phyloP scores from a whole-genome alignment of 2,113 vertebrate genomes.

The Rhinoptilus africanus region DNA sequence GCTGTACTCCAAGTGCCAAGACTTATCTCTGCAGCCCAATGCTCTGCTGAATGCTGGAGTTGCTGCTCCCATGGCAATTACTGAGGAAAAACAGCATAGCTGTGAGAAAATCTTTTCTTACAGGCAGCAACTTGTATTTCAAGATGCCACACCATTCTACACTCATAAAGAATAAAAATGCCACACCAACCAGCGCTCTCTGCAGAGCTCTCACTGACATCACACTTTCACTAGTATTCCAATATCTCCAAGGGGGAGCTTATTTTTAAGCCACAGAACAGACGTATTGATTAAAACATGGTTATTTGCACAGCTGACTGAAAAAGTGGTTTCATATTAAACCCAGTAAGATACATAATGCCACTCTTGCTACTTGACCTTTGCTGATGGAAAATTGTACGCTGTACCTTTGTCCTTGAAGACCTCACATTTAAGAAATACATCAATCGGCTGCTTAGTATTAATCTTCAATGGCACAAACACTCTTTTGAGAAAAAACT shows the following conservation, averaged over 20 bases:
- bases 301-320: conserved; percentile 35
- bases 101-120: not conserved
- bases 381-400: not conserved
- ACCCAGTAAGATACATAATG: not conserved
- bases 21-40: not conserved
- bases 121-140: not conserved
- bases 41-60: not conserved
- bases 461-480: not conserved
- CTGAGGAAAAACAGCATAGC: not conserved
- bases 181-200: fast-evolving
- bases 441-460: not conserved
- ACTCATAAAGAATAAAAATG: not conserved
- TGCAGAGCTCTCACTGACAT: not conserved
- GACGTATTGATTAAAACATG: not conserved
- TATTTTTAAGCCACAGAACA: conserved; percentile 33
- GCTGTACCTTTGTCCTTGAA: not conserved
- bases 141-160: not conserved
- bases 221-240: not conserved
- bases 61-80: not conserved
- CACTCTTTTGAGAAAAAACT: not conserved
- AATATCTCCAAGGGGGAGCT: not conserved
- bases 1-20: not conserved
- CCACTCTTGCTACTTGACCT: not conserved
- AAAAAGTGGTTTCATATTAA: not conserved
- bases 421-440: not conserved